These are phyloP conservation scores for Leucophenga varia DNA, from an alignment of 1,140 invertebrate genomes.

Conservation along the genomic window DNA sequence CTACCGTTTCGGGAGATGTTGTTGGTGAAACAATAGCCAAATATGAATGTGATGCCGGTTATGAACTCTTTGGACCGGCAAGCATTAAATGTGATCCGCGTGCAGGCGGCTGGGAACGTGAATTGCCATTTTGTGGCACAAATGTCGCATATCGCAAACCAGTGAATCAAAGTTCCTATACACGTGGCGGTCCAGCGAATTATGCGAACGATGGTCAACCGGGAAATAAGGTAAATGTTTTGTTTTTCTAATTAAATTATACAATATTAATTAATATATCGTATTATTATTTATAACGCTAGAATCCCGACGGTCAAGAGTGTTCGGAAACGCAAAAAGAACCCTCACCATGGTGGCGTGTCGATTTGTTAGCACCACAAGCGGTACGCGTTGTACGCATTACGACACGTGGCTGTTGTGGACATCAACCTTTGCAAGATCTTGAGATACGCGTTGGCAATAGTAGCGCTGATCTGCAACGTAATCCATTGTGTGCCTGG, in stretches of 20 bases:
- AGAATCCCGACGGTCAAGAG: conserved; percentile 83
- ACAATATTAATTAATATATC: not conserved
- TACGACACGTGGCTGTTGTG: conserved; percentile 83
- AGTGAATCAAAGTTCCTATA: conserved; percentile 85
- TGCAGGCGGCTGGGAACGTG: conserved; percentile 75
- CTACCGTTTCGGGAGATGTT: conserved; percentile 46
- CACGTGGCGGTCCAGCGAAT: conserved; percentile 73
- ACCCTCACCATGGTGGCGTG: conserved; percentile 88
- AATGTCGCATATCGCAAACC: conserved; percentile 86
- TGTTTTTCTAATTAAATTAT: not conserved
- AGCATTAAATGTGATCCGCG: conserved; percentile 67
- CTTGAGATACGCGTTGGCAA: conserved; percentile 90
- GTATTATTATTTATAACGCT: not conserved
- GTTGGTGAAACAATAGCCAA: conserved; percentile 61
- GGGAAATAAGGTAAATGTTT: conserved; percentile 59
- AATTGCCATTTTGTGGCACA: conserved; percentile 83
- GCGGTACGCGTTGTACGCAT: conserved; percentile 81
- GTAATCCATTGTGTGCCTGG: conserved; percentile 90
- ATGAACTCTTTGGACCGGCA: conserved; percentile 68
- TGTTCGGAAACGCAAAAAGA: conserved; percentile 89
- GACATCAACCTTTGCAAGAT: conserved; percentile 87
- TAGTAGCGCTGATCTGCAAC: conserved; percentile 79
- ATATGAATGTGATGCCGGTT: conserved; percentile 83
- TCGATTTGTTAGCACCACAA: conserved; percentile 81
- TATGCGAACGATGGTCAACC: conserved; percentile 82